Percentiles rank a stretch among this genome's conserved stretches.
phyloP scores from a whole-genome alignment of 2,113 vertebrate species.

The Malurus melanocephalus region DNA sequence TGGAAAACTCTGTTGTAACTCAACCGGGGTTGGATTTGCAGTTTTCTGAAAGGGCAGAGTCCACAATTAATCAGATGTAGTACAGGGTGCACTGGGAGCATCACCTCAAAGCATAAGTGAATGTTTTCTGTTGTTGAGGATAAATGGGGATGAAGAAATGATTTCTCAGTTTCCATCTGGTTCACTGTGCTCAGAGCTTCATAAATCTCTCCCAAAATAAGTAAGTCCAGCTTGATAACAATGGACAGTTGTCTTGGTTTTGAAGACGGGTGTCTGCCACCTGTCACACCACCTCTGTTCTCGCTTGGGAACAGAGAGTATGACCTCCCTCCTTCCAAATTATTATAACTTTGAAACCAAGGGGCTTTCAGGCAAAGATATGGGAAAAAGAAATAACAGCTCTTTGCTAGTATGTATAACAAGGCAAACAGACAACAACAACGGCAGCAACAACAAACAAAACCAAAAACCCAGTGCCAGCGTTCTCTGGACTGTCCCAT shows the following conservation, averaged over 20 bases:
- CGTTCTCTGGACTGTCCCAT: too few relatives aligned
- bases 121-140: background rate
- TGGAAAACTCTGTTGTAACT: background rate
- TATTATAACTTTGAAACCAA: too few relatives aligned
- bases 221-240: background rate
- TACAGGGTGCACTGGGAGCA: background rate
- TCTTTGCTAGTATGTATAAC: too few relatives aligned
- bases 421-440: too few relatives aligned
- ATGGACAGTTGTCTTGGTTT: background rate
- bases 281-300: too few relatives aligned
- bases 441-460: too few relatives aligned
- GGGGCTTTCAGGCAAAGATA: too few relatives aligned
- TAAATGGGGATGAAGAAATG: background rate
- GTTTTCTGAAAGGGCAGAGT: constrained; percentile 1
- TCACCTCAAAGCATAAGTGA: background rate
- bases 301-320: too few relatives aligned
- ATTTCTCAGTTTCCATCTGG: background rate
- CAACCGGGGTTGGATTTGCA: background rate
- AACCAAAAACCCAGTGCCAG: too few relatives aligned
- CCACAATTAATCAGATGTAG: background rate
- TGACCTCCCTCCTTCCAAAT: too few relatives aligned
- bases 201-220: constrained; percentile 17
- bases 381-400: too few relatives aligned
- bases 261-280: too few relatives aligned
- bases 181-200: background rate